A percentile compares a stretch with the other conserved stretches of the same genome.
These are phyloP conservation scores for Lithophane socia DNA, from an alignment of 2,888 invertebrate species.

Conservation along the genomic window DNA sequence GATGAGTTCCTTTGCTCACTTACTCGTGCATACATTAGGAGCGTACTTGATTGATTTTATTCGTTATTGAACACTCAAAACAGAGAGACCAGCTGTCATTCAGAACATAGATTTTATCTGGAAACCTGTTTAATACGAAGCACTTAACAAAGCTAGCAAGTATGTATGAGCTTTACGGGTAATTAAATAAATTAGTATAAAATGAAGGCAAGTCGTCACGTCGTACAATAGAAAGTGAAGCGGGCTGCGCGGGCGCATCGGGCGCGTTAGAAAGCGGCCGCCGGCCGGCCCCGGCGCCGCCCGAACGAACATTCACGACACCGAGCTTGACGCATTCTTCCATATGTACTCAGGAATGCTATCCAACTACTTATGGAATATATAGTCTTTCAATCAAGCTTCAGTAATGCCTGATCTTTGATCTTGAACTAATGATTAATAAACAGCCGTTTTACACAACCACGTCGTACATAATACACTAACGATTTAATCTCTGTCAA, in stretches of 20 bases:
- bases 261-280: conserved; percentile 87
- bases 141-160: conserved; percentile 25
- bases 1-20: conserved; percentile 60
- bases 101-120: conserved; percentile 6
- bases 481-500: conserved; percentile 55
- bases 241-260: conserved; percentile 84
- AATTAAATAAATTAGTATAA: conserved; percentile 66
- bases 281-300: conserved; percentile 75
- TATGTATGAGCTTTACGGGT: conserved; percentile 56
- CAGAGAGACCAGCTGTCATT: not conserved
- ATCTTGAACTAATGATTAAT: conserved; percentile 47
- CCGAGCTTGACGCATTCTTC: conserved; percentile 83
- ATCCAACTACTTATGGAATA: conserved; percentile 54
- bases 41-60: conserved; percentile 35
- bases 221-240: conserved; percentile 89
- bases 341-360: conserved; percentile 70
- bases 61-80: conserved; percentile 3
- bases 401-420: conserved; percentile 41
- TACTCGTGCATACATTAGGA: conserved; percentile 53
- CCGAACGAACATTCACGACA: conserved; percentile 79
- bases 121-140: not conserved
- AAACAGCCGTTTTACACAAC: conserved; percentile 26
- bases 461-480: conserved; percentile 21
- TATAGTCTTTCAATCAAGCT: conserved; percentile 42
- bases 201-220: conserved; percentile 71